Conservation (phyloP, 37 sponge, comb jelly and placozoan genomes). For the Cladorhizidae sp. region DNA sequence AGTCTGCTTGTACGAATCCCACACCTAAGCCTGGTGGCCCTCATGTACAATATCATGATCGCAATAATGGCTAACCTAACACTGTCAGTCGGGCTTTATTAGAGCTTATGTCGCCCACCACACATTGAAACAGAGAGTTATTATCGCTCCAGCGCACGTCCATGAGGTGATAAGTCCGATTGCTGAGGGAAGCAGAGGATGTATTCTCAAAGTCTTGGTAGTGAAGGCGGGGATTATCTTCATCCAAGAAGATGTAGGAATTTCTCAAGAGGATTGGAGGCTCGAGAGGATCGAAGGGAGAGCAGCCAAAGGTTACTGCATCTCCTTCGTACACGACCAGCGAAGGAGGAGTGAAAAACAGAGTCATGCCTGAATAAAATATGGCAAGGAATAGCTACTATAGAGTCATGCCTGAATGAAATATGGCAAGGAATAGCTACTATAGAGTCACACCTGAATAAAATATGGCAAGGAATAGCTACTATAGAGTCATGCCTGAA, state of each 20-base stretch:
- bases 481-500: neutral
- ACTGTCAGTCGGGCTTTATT: neutral
- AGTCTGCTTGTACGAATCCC: no score
- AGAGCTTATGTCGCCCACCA: neutral
- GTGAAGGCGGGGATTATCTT: neutral
- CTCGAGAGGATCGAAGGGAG: neutral
- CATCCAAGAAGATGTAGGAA: neutral
- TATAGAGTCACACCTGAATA: neutral
- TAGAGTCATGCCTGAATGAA: neutral
- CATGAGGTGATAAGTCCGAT: neutral
- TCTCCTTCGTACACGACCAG: conserved; percentile 8
- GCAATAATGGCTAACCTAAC: neutral
- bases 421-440: neutral
- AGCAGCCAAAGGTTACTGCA: neutral
- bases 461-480: neutral
- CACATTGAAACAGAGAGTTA: conserved; percentile 1
- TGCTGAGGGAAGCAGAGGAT: neutral
- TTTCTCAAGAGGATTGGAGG: neutral
- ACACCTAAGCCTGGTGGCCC: neutral
- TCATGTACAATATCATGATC: neutral
- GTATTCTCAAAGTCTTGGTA: neutral
- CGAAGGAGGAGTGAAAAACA: conserved; percentile 3
- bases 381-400: neutral
- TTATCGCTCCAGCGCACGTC: neutral
- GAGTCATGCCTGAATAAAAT: neutral